phyloP scores from a whole-genome alignment of 92 coral and sea anemone species.

The Phymanthus crucifer region DNA sequence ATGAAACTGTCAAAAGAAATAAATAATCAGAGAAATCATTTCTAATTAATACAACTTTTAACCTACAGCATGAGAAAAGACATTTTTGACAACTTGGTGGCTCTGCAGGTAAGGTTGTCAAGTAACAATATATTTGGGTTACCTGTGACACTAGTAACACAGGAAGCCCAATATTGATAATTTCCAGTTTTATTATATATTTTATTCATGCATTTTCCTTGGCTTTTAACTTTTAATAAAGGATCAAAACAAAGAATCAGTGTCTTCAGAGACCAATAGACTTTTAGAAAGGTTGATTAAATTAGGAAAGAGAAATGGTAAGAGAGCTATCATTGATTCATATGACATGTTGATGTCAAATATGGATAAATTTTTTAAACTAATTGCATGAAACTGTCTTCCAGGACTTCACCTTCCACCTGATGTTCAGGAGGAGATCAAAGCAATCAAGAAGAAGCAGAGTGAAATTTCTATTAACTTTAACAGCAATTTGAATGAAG shows the following conservation, averaged over 20 bases:
- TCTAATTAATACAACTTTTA: background rate
- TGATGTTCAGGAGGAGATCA: slow-evolving; percentile 69
- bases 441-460: slow-evolving; percentile 84
- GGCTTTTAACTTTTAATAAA: background rate
- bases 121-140: background rate
- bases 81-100: slow-evolving; percentile 89
- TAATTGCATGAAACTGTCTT: background rate
- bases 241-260: slow-evolving; percentile 61
- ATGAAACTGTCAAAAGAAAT: background rate
- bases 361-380: background rate
- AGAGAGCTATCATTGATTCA: background rate
- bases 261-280: slow-evolving; percentile 70
- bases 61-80: slow-evolving; percentile 93
- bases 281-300: slow-evolving; percentile 86
- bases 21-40: background rate
- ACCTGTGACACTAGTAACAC: background rate
- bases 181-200: background rate
- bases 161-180: background rate
- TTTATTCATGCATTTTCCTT: background rate
- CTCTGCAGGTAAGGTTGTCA: slow-evolving; percentile 68
- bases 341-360: no score
- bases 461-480: slow-evolving; percentile 91
- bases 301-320: slow-evolving; percentile 91
- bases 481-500: slow-evolving; percentile 91
- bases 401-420: slow-evolving; percentile 90